Percentiles rank a stretch among this genome's conserved stretches.
Evolutionary conservation across 64 coral and sea anemone species (phyloP).

Genomic region (Actinia tenebrosa): DNA sequence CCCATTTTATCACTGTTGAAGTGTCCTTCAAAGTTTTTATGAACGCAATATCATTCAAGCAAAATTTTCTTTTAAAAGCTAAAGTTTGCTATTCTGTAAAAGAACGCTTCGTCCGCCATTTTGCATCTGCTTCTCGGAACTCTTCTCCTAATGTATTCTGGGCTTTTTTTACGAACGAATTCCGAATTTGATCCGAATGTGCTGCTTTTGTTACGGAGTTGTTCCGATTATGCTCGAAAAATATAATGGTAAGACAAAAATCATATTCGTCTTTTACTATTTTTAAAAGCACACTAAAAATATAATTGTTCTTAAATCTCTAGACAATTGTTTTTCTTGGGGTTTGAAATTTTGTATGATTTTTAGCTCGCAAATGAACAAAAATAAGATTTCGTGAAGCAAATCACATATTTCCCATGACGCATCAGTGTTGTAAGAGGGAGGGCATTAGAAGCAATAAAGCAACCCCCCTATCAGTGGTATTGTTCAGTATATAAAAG

Average conservation of each 20-base stretch:
- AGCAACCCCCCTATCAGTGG: constrained; percentile 69
- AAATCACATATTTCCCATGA: neutral
- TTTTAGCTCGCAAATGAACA: no score
- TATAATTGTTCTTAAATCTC: no score
- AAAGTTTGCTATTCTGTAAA: neutral
- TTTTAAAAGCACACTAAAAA: no score
- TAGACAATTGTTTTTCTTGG: no score
- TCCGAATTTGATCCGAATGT: neutral
- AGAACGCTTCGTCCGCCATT: neutral
- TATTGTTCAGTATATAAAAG: constrained; percentile 76
- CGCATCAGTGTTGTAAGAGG: constrained; percentile 21
- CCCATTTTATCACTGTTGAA: neutral
- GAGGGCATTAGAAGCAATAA: constrained; percentile 40
- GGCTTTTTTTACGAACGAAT: neutral
- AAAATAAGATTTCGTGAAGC: neutral
- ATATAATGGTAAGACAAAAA: no score
- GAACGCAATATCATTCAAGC: neutral
- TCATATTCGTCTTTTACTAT: no score
- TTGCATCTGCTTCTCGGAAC: neutral
- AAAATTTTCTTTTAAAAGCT: neutral
- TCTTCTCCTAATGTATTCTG: neutral
- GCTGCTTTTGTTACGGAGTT: neutral
- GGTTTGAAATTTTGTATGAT: no score
- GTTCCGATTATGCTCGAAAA: neutral
- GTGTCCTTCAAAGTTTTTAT: neutral